Evolutionary conservation across 2,113 vertebrate species (phyloP).

Genomic region (Saccopteryx bilineata): DNA sequence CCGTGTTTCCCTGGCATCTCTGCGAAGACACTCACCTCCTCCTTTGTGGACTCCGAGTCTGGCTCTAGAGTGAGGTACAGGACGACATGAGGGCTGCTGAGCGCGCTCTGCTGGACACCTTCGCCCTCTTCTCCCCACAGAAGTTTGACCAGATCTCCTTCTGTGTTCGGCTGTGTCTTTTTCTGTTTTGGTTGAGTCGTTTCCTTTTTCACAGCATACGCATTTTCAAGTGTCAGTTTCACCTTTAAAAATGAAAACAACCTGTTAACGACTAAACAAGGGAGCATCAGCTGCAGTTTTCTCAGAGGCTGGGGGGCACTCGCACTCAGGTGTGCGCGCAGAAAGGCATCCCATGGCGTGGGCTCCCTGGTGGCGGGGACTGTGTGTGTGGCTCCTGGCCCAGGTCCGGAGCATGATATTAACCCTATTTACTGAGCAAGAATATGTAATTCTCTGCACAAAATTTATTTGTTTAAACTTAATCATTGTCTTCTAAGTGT

Average conservation of each 20-base stretch:
- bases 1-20: not conserved
- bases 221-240: conserved; percentile 95
- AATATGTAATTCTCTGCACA: not conserved
- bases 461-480: not conserved
- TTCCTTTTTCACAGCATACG: conserved; percentile 82
- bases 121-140: conserved; percentile 92
- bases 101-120: conserved; percentile 88
- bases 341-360: not conserved
- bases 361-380: not conserved
- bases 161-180: conserved; percentile 83
- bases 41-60: conserved; percentile 91
- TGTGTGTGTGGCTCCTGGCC: not conserved
- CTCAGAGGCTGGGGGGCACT: not conserved
- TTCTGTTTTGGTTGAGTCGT: conserved; percentile 79
- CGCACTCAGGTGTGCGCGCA: not conserved
- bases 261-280: not conserved
- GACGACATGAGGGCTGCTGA: conserved; percentile 91
- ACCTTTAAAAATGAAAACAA: conserved; percentile 89
- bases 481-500: conserved; percentile 8
- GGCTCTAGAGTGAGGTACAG: conserved; percentile 96
- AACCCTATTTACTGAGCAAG: not conserved
- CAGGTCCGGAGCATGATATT: not conserved
- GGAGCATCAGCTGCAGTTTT: not conserved
- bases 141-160: conserved; percentile 91
- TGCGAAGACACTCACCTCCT: conserved; percentile 91